phyloP scores from a whole-genome alignment of 2,113 vertebrate species.

The Brachirus orientalis region DNA sequence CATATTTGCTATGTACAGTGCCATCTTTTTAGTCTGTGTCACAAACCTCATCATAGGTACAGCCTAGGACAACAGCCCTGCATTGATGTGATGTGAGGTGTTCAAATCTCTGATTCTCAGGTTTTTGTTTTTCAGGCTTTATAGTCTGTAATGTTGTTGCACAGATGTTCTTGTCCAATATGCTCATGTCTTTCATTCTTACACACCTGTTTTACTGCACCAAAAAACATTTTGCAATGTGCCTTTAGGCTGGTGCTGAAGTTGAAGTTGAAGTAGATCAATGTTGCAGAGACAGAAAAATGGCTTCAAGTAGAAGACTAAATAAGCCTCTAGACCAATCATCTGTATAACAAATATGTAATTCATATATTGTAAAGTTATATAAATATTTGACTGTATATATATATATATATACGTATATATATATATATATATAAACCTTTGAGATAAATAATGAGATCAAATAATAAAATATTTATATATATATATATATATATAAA shows the following conservation, averaged over 20 bases:
- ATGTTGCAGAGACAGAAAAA: constrained; percentile 47
- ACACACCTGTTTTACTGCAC: constrained; percentile 14
- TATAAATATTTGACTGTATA: too few relatives aligned
- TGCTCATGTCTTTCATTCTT: not conserved
- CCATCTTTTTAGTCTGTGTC: not conserved
- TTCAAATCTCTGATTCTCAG: not conserved
- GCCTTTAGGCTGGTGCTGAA: constrained; percentile 27
- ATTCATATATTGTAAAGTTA: too few relatives aligned
- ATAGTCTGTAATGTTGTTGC: constrained; percentile 1
- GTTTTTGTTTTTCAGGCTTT: constrained; percentile 8
- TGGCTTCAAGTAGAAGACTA: constrained; percentile 14
- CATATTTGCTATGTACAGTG: not conserved
- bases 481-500: too few relatives aligned
- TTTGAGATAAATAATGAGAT: too few relatives aligned
- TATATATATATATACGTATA: too few relatives aligned
- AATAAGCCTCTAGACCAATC: too few relatives aligned
- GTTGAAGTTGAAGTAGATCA: constrained; percentile 36
- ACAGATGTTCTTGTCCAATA: constrained; percentile 36
- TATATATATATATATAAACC: too few relatives aligned
- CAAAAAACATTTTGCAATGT: constrained; percentile 22
- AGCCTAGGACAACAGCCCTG: not conserved
- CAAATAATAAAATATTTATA: too few relatives aligned
- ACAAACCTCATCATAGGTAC: not conserved
- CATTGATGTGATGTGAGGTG: not conserved
- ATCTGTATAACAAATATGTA: too few relatives aligned